Percentiles rank a stretch among this genome's conserved stretches.
phyloP scores from a whole-genome alignment of 2,797 vertebrate genomes.

The Cyclopterus lumpus region DNA sequence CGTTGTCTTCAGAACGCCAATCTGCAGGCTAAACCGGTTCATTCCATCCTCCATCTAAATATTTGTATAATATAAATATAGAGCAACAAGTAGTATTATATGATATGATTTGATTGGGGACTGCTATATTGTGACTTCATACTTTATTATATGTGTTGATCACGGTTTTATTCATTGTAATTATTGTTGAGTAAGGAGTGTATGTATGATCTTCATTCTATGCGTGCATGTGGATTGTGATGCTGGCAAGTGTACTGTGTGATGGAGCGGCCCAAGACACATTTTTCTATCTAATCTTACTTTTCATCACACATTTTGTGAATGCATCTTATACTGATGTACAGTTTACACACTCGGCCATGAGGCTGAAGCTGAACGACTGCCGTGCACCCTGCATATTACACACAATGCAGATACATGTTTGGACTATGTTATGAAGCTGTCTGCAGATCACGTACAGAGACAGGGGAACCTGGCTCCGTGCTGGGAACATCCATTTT shows the following conservation, averaged over 20 bases:
- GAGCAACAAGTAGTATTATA: neutral
- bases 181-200: neutral
- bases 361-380: conserved; percentile 7
- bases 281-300: too few species aligned
- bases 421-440: conserved; percentile 5
- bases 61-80: too few species aligned
- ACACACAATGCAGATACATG: conserved; percentile 9
- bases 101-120: neutral
- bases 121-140: neutral
- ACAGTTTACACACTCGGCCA: neutral
- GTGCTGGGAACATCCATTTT: conserved; percentile 22
- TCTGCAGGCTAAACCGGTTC: neutral
- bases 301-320: neutral
- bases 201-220: neutral
- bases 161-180: neutral
- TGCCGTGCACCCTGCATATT: neutral
- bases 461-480: conserved; percentile 22
- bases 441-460: conserved; percentile 31
- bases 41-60: neutral
- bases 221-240: neutral
- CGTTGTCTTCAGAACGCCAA: neutral
- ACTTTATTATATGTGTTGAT: neutral
- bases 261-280: too few species aligned
- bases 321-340: neutral
- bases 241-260: neutral